These are phyloP conservation scores for Coptodon bakossiorum DNA, from an alignment of 2,113 vertebrate species.

Conservation along the genomic window DNA sequence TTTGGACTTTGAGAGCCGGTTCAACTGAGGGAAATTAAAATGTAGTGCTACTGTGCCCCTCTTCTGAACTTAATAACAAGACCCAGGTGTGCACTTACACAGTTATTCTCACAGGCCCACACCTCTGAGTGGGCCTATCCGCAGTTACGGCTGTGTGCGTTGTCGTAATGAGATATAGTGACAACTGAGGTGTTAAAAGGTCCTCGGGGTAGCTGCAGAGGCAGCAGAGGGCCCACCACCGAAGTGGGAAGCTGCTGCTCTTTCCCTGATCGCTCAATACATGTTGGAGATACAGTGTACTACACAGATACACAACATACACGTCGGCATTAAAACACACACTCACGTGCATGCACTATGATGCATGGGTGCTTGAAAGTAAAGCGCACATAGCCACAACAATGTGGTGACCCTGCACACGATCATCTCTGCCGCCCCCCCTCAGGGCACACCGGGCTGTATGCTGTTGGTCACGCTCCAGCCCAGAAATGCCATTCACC, in stretches of 20 bases:
- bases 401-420: conserved; percentile 20
- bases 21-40: conserved; percentile 31
- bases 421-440: conserved; percentile 18
- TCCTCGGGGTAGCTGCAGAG: conserved; percentile 27
- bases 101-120: background rate
- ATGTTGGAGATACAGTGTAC: background rate
- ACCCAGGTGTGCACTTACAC: conserved; percentile 39
- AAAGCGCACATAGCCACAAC: background rate
- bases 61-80: conserved; percentile 46
- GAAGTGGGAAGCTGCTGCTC: conserved; percentile 12
- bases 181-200: conserved; percentile 46
- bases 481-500: conserved; percentile 26
- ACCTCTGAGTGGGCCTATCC: conserved; percentile 25
- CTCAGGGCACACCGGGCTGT: conserved; percentile 3
- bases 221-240: conserved; percentile 29
- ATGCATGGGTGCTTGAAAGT: background rate
- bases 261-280: conserved; percentile 6
- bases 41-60: conserved; percentile 34
- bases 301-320: background rate
- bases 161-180: conserved; percentile 36
- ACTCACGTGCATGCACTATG: background rate
- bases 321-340: background rate
- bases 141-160: background rate
- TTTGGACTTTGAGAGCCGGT: conserved; percentile 14
- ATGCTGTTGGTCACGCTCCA: conserved; percentile 53